A percentile compares a stretch with the other conserved stretches of the same genome.
These are phyloP conservation scores for Oeneis ivallda DNA, from an alignment of 2,888 invertebrate species.

Conservation along the genomic window DNA sequence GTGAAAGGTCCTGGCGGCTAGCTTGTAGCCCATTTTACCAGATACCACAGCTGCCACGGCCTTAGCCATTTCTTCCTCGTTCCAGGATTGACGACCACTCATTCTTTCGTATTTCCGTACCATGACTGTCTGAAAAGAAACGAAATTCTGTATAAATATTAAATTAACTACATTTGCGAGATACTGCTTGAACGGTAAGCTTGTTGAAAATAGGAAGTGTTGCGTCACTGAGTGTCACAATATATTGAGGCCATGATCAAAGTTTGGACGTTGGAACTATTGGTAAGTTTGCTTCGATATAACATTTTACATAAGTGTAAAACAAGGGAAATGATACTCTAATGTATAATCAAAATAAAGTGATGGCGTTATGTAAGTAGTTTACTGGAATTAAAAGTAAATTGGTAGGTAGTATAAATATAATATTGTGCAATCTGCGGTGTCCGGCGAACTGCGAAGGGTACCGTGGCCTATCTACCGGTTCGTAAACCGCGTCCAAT, in stretches of 20 bases:
- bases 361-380: not conserved
- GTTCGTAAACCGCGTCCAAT: constrained; percentile 74
- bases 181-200: constrained; percentile 2
- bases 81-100: constrained; percentile 78
- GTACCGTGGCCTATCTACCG: constrained; percentile 75
- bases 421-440: constrained; percentile 34
- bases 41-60: constrained; percentile 77
- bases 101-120: constrained; percentile 79
- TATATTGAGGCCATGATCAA: constrained; percentile 31
- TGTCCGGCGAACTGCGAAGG: constrained; percentile 65
- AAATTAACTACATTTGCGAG: not conserved
- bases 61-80: constrained; percentile 76
- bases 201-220: constrained; percentile 29
- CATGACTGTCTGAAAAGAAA: constrained; percentile 69
- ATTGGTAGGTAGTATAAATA: not conserved
- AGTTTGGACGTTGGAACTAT: constrained; percentile 23
- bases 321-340: not conserved
- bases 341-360: not conserved
- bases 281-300: constrained; percentile 3
- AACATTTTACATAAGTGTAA: not conserved
- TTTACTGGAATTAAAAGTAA: not conserved
- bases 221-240: constrained; percentile 33
- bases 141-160: constrained; percentile 14
- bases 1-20: constrained; percentile 75
- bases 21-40: constrained; percentile 78